These are phyloP conservation scores for Bergia sp. DNA, from an alignment of 92 coral and sea anemone species.

Conservation along the genomic window DNA sequence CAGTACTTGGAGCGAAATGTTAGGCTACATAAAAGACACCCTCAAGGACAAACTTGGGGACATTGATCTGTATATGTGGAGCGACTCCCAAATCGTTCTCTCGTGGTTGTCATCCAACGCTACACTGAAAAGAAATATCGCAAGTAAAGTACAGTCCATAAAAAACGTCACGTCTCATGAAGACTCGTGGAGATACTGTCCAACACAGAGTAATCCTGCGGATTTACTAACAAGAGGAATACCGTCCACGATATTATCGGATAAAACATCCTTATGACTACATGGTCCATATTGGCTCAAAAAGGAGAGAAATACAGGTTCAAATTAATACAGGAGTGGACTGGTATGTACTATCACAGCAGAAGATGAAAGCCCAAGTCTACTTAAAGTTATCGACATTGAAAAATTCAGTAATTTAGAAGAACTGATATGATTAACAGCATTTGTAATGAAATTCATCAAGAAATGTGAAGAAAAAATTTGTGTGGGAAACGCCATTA, in stretches of 20 bases:
- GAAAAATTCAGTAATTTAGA: too few species aligned
- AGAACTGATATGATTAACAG: constrained; percentile 22
- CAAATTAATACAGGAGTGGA: too few species aligned
- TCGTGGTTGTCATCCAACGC: constrained; percentile 28
- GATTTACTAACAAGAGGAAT: too few species aligned
- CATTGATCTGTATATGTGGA: neutral
- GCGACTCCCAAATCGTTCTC: constrained; percentile 42
- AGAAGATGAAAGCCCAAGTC: too few species aligned
- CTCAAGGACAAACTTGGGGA: neutral
- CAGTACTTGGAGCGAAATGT: constrained; percentile 47
- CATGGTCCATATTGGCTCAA: too few species aligned
- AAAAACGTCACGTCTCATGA: constrained; percentile 20
- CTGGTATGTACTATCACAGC: too few species aligned
- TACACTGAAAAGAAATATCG: constrained; percentile 16
- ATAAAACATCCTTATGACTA: too few species aligned
- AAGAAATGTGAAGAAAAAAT: neutral
- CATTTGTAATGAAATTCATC: constrained; percentile 36
- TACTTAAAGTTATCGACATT: too few species aligned
- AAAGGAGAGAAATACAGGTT: too few species aligned
- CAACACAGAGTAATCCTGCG: constrained; percentile 47
- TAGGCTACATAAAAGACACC: constrained; percentile 13
- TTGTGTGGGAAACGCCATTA: too few species aligned
- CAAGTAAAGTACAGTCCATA: constrained; percentile 32
- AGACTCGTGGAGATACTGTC: constrained; percentile 46
- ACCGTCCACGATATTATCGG: too few species aligned